Base-by-base conservation (phyloP, 2,113 vertebrate genomes). In the Tricholaema leucomelas region DNA sequence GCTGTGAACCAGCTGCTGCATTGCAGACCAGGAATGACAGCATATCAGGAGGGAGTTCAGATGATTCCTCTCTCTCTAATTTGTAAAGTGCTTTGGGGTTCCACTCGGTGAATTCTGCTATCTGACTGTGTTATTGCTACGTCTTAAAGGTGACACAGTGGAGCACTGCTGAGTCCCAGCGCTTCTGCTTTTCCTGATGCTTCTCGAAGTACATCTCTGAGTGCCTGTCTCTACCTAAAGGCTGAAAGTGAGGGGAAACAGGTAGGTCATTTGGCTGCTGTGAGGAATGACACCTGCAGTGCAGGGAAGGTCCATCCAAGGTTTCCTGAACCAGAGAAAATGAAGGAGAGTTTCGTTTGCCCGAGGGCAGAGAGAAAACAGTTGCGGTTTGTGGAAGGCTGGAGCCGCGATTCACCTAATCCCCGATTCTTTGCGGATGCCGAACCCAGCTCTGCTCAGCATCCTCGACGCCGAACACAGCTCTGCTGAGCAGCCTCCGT, bases 1-100 rank as follows among this genome's bases (percentile, higher is more conserved):
- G 81, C 87, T 74, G 46, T 3, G 72, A 65, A 64, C 18, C 89
- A 74, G 87, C 78, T 81, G 87, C 91, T 92, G 66, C 25, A 9
- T 2, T 74, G 87, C 89, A 91, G 56, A 61, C 24, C 2, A 0
- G 65, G 46, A 61, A 6, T 61, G 90, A 69, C 70, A 80, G 72
- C 35, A 67, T 48, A 36, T 31, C 84, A 91, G 81, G 75, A 74
- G 92, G 88, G 91, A 88, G 30, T 66, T 82, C 74, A 77, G 7
- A 0, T 3, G 27, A 76, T 73, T 73, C 77, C 75, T 94, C 58
- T 70, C 71, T 74, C 59, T 78, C 65, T 94, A 91, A 93, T 94
- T 83, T 88, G 76, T 81, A 50, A 84, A 90, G 90, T 91, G 88
- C 92, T 96, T 87, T 91, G 77, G 77, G 90, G 86, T 88, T 81